Conservation (phyloP, 2,113 vertebrate species). For the Erythrolamprus reginae region DNA sequence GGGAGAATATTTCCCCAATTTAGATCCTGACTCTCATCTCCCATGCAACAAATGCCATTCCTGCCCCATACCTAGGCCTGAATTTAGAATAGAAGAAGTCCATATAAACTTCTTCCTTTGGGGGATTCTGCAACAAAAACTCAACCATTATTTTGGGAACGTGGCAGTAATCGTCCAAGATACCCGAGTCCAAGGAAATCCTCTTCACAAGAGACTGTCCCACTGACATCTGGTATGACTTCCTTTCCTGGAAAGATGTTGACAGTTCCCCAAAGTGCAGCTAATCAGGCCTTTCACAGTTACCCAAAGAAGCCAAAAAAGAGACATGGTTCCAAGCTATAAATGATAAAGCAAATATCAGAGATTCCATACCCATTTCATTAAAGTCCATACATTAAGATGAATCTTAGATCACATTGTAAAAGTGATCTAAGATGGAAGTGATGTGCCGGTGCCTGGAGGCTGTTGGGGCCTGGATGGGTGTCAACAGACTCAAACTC, state of each 20-base stretch:
- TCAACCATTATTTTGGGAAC: background rate
- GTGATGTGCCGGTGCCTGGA: too few relatives aligned
- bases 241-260: background rate
- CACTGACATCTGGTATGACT: background rate
- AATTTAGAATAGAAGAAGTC: background rate
- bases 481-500: too few relatives aligned
- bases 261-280: background rate
- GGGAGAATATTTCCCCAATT: background rate
- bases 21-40: background rate
- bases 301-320: background rate
- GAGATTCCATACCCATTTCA: background rate
- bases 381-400: background rate
- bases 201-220: background rate
- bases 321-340: background rate
- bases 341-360: background rate
- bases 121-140: background rate
- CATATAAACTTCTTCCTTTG: background rate
- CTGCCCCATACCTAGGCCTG: background rate
- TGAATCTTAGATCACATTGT: background rate
- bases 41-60: background rate
- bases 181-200: background rate
- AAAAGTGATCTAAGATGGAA: too few relatives aligned
- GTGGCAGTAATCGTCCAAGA: background rate
- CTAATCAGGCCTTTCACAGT: background rate
- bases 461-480: too few relatives aligned